Conservation (phyloP, 2,888 invertebrate genomes). For the Xestobium rufovillosum region DNA sequence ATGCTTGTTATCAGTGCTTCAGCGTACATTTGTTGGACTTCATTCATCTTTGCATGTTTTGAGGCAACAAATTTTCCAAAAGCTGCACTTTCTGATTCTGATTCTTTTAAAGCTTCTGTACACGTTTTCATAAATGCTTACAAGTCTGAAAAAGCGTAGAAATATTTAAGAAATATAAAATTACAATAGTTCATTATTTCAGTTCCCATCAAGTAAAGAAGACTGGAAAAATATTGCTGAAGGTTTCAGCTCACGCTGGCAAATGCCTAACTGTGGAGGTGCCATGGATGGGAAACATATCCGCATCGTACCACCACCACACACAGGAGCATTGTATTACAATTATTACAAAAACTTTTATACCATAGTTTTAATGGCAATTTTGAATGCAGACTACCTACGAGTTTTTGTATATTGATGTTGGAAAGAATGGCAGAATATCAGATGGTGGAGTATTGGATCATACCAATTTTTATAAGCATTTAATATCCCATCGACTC, state of each 20-base stretch:
- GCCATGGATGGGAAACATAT: conserved; percentile 22
- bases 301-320: conserved; percentile 18
- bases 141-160: too few species aligned
- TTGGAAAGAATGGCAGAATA: conserved; percentile 7
- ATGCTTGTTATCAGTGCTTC: too few species aligned
- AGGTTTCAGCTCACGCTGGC: conserved; percentile 19
- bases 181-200: too few species aligned
- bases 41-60: too few species aligned
- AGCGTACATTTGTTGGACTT: too few species aligned
- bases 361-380: conserved; percentile 16
- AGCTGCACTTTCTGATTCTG: too few species aligned
- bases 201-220: conserved; percentile 19
- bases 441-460: neutral
- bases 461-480: neutral
- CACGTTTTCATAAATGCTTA: too few species aligned
- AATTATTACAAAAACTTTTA: conserved; percentile 24
- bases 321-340: conserved; percentile 23
- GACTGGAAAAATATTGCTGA: conserved; percentile 21
- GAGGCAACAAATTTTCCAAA: too few species aligned
- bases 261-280: conserved; percentile 24
- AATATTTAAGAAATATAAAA: too few species aligned
- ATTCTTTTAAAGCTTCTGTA: too few species aligned
- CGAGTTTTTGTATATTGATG: conserved; percentile 7
- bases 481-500: neutral
- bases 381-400: conserved; percentile 9